These are phyloP conservation scores for Oreochromis grahami DNA, from an alignment of 2,797 vertebrate species.

Conservation along the genomic window DNA sequence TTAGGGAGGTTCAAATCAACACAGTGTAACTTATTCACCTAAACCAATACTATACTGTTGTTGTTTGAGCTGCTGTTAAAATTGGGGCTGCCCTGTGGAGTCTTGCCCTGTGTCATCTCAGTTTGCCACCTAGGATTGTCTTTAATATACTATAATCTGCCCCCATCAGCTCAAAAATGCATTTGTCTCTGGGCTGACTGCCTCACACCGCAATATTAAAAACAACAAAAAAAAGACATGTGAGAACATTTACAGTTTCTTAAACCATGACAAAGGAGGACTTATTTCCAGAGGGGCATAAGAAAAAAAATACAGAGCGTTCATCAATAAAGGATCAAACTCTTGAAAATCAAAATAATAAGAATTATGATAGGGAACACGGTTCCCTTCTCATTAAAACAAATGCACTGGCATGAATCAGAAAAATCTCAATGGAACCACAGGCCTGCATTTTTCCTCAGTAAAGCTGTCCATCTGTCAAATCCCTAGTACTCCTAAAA, in stretches of 20 bases:
- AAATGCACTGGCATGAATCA: constrained; percentile 35
- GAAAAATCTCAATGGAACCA: constrained; percentile 10
- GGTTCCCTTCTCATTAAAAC: constrained; percentile 16
- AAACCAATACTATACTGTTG: constrained; percentile 17
- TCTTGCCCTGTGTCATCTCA: constrained; percentile 5
- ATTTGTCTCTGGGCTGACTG: background rate
- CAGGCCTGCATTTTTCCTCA: constrained; percentile 9
- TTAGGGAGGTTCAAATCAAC: background rate
- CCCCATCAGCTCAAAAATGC: constrained; percentile 2
- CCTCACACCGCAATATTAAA: background rate
- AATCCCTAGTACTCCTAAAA: constrained; percentile 15
- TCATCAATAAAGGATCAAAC: background rate
- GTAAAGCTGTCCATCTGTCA: constrained; percentile 22
- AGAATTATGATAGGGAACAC: background rate
- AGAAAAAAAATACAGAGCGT: background rate
- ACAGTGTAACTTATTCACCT: constrained; percentile 4
- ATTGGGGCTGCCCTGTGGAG: constrained; percentile 5
- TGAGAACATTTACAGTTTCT: background rate
- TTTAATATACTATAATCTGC: constrained; percentile 3
- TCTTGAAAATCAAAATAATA: background rate
- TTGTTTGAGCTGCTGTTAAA: constrained; percentile 18
- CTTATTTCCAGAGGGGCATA: constrained; percentile 3
- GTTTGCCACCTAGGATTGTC: constrained; percentile 23
- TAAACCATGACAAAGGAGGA: background rate
- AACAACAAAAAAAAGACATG: background rate